Evolutionary conservation across 1,140 invertebrate species (phyloP).

Genomic region (Drosophila ohnishii): DNA sequence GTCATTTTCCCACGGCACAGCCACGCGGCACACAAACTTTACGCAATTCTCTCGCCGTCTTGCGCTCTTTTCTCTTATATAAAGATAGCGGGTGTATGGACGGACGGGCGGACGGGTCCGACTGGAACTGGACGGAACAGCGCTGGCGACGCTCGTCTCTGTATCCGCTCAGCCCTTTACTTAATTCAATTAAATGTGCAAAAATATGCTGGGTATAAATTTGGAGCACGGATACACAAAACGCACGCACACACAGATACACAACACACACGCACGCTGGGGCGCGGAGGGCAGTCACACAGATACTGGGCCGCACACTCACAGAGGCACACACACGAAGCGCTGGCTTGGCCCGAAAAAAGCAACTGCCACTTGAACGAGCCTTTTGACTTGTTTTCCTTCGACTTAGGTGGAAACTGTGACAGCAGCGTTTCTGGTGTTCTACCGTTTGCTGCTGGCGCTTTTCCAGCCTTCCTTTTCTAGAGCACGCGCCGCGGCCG

Average conservation of each 20-base stretch:
- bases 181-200: conserved; percentile 74
- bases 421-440: conserved; percentile 43
- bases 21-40: conserved; percentile 50
- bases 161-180: conserved; percentile 47
- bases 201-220: conserved; percentile 54
- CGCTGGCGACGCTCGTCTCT: conserved; percentile 27
- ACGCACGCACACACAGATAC: conserved; percentile 54
- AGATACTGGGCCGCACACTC: conserved; percentile 32
- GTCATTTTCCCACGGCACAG: conserved; percentile 52
- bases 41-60: conserved; percentile 62
- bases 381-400: conserved; percentile 71
- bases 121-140: conserved; percentile 16
- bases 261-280: conserved; percentile 23
- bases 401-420: conserved; percentile 56
- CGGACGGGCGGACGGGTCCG: conserved; percentile 1
- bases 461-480: conserved; percentile 66
- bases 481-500: conserved; percentile 42
- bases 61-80: conserved; percentile 57
- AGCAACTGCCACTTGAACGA: conserved; percentile 70
- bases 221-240: conserved; percentile 76
- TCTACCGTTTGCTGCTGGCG: conserved; percentile 62
- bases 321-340: conserved; percentile 36
- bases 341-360: conserved; percentile 46
- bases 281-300: conserved; percentile 15
- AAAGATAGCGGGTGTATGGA: conserved; percentile 38